A percentile compares a stretch with the other conserved stretches of the same genome.
Evolutionary conservation across 2,113 vertebrate species (phyloP).

Genomic region (Mormyrus lacerda): DNA sequence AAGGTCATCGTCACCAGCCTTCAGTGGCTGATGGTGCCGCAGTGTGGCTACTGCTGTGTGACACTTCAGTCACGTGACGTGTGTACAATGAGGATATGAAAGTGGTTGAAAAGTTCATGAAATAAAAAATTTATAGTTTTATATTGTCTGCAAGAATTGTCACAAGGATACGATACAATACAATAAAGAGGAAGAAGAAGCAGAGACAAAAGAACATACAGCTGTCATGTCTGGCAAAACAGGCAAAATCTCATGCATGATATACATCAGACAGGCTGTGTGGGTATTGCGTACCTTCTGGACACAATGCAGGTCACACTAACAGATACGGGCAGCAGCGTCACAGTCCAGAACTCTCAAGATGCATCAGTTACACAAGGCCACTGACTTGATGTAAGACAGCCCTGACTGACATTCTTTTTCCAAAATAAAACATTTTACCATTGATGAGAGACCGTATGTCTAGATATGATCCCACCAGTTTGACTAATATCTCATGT

Average conservation of each 20-base stretch:
- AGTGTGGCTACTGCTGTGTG: neutral
- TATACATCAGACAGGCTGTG: neutral
- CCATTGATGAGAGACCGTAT: constrained; percentile 22
- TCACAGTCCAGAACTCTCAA: neutral
- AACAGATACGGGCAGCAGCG: neutral
- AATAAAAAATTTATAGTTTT: neutral
- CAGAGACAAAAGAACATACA: neutral
- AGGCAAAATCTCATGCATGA: neutral
- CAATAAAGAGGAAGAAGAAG: neutral
- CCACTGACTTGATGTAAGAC: neutral
- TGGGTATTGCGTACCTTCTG: neutral
- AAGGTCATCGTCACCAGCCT: neutral
- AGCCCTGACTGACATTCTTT: neutral
- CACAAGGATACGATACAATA: neutral
- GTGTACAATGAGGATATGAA: neutral
- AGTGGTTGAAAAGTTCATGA: neutral
- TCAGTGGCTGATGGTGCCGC: neutral
- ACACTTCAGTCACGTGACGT: neutral
- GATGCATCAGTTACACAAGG: neutral
- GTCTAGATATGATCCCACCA: constrained; percentile 32
- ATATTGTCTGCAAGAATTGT: neutral
- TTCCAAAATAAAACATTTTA: constrained; percentile 22
- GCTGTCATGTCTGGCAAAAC: neutral
- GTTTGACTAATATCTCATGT: constrained; percentile 27
- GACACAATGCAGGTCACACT: neutral